These are phyloP conservation scores for Petrocephalus sullivani DNA, from an alignment of 2,797 vertebrate genomes.

Conservation along the genomic window DNA sequence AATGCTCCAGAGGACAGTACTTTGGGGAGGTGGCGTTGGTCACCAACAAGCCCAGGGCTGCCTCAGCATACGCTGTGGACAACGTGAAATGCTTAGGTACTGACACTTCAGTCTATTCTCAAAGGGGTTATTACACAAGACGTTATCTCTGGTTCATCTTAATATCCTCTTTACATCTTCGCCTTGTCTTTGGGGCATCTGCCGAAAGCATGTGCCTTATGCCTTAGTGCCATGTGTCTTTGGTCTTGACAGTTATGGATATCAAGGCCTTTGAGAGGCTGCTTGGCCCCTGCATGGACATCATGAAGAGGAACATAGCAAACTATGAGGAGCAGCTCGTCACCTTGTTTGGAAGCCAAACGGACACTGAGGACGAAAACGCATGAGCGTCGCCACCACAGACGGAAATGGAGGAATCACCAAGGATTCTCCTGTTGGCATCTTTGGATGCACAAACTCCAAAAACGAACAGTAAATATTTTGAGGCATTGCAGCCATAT, in stretches of 20 bases:
- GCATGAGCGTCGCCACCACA: conserved; percentile 65
- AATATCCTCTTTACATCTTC: background rate
- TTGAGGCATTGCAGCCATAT: conserved; percentile 30
- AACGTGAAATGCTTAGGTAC: conserved; percentile 96
- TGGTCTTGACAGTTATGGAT: conserved; percentile 77
- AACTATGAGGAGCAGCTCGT: conserved; percentile 97
- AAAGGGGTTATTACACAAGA: background rate
- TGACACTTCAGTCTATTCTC: conserved; percentile 7
- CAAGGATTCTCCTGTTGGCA: background rate
- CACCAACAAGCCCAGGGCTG: conserved; percentile 95
- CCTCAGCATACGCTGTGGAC: conserved; percentile 91
- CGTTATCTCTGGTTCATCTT: background rate
- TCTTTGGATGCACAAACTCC: conserved; percentile 2
- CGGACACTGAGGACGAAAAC: conserved; percentile 83
- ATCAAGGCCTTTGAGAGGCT: conserved; percentile 95
- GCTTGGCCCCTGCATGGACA: conserved; percentile 98
- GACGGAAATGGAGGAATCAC: conserved; percentile 26
- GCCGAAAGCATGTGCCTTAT: background rate
- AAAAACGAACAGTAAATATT: background rate
- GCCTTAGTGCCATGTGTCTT: background rate
- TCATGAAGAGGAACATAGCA: conserved; percentile 98
- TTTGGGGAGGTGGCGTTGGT: conserved; percentile 96
- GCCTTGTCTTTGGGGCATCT: background rate
- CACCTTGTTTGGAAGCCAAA: conserved; percentile 88
- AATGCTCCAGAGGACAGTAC: conserved; percentile 90